These are phyloP conservation scores for Podilymbus podiceps DNA, from an alignment of 2,113 vertebrate species.

Conservation along the genomic window DNA sequence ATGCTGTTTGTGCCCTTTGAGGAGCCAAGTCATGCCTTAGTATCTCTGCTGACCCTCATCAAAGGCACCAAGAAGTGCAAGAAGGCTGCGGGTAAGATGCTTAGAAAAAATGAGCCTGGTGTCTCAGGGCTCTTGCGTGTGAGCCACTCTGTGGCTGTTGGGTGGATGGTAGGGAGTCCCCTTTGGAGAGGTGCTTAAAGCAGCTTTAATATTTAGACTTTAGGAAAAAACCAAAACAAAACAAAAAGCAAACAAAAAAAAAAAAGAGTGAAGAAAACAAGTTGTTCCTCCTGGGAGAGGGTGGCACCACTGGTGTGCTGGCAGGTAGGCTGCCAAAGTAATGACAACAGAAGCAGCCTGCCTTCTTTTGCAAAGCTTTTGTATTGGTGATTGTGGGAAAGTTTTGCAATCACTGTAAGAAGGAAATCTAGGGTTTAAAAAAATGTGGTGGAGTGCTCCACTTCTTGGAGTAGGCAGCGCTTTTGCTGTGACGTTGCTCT, in stretches of 20 bases:
- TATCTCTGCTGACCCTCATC: neutral
- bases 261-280: neutral
- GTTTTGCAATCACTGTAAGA: neutral
- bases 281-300: neutral
- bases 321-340: neutral
- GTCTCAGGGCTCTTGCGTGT: rapidly evolving
- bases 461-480: neutral
- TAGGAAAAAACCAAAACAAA: rapidly evolving
- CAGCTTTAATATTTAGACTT: neutral
- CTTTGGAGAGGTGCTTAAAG: neutral
- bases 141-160: neutral
- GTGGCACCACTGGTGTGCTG: neutral
- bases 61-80: neutral
- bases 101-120: neutral
- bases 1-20: neutral
- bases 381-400: neutral
- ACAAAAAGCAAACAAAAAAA: neutral
- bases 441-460: neutral
- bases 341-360: neutral
- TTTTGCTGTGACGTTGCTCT: neutral
- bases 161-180: neutral
- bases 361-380: neutral
- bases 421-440: conserved; percentile 29
- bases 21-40: neutral
- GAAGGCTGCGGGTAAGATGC: neutral